These are phyloP conservation scores for Thamnaconus septentrionalis DNA, from an alignment of 2,113 vertebrate genomes.

Conservation along the genomic window DNA sequence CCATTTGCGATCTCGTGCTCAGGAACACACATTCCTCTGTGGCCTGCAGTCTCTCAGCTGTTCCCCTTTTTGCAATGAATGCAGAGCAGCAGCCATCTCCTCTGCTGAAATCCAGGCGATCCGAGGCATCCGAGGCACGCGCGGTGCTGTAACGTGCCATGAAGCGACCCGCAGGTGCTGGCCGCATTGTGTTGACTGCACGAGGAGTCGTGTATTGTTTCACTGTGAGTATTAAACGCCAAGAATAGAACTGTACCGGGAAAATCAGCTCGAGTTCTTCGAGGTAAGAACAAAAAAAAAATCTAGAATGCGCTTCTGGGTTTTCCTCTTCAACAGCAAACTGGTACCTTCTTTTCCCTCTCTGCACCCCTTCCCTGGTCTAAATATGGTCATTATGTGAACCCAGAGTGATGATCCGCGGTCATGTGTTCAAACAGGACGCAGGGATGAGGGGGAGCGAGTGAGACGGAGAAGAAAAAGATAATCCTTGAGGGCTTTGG, in stretches of 20 bases:
- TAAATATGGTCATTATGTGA: conserved; percentile 69
- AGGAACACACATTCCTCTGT: conserved; percentile 8
- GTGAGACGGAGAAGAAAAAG: conserved; percentile 34
- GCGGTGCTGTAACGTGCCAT: neutral
- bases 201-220: conserved; percentile 14
- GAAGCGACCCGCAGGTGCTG: conserved; percentile 12
- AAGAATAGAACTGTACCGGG: conserved; percentile 9
- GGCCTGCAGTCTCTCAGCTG: conserved; percentile 25
- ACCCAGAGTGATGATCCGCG: conserved; percentile 44
- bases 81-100: conserved; percentile 9
- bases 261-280: neutral
- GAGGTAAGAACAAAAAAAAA: no score
- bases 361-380: conserved; percentile 29
- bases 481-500: conserved; percentile 62
- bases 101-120: conserved; percentile 6
- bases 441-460: neutral
- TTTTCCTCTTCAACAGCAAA: neutral
- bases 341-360: neutral
- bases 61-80: conserved; percentile 11
- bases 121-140: conserved; percentile 40
- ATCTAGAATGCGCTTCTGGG: neutral
- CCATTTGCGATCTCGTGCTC: neutral
- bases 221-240: conserved; percentile 15
- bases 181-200: conserved; percentile 9
- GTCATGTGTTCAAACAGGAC: conserved; percentile 56